Percentiles rank a stretch among this genome's conserved stretches.
These are phyloP conservation scores for Sebastes minor DNA, from an alignment of 2,797 vertebrate species.

Conservation along the genomic window DNA sequence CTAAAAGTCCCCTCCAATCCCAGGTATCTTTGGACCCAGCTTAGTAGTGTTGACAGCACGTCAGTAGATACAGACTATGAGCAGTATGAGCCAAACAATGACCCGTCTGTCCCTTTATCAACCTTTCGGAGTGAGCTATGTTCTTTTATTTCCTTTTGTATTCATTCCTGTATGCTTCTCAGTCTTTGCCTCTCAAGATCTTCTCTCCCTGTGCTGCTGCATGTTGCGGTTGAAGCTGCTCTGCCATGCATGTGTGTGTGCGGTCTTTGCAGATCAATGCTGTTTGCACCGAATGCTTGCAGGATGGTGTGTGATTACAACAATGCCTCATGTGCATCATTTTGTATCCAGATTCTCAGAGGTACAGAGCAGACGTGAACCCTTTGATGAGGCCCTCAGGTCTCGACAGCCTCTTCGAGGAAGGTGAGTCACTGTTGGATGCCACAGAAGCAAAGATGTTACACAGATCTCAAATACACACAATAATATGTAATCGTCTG, in stretches of 20 bases:
- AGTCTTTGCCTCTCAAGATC: neutral
- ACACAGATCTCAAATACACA: neutral
- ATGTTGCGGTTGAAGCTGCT: slow-evolving; percentile 37
- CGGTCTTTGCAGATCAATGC: slow-evolving; percentile 3
- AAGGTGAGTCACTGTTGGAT: slow-evolving; percentile 63
- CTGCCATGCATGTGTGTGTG: neutral
- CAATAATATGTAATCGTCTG: neutral
- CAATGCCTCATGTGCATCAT: neutral
- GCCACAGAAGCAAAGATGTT: neutral
- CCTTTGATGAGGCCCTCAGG: slow-evolving; percentile 37
- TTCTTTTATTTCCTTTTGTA: slow-evolving; percentile 28
- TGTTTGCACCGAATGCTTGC: slow-evolving; percentile 28
- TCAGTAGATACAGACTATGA: slow-evolving; percentile 79
- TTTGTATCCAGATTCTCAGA: slow-evolving; percentile 72
- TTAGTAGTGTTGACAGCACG: slow-evolving; percentile 70
- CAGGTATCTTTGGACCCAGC: slow-evolving; percentile 64
- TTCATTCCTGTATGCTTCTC: slow-evolving; percentile 1
- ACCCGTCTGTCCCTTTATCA: slow-evolving; percentile 60
- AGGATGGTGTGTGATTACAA: slow-evolving; percentile 11
- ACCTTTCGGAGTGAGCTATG: slow-evolving; percentile 78
- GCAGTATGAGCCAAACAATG: slow-evolving; percentile 53
- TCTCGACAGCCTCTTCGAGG: slow-evolving; percentile 54
- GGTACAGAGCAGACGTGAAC: slow-evolving; percentile 54
- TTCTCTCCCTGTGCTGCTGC: neutral
- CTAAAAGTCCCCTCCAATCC: slow-evolving; percentile 50